A percentile compares a stretch with the other conserved stretches of the same genome.
These are phyloP conservation scores for Aphidoletes aphidimyza DNA, from an alignment of 2,888 invertebrate genomes.

Conservation along the genomic window DNA sequence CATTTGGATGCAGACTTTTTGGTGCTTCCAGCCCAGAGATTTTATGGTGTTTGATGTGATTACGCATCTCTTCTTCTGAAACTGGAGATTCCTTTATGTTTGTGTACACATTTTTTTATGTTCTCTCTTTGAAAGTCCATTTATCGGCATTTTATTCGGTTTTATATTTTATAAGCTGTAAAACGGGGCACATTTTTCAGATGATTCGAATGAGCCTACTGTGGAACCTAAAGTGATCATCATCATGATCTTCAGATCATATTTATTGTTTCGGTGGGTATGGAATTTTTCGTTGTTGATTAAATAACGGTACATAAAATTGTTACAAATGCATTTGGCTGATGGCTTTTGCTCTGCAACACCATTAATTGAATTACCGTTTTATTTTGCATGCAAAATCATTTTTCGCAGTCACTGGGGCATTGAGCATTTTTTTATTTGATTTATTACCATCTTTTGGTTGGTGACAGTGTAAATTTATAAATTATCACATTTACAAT, in stretches of 20 bases:
- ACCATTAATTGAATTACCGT: slow-evolving; percentile 14
- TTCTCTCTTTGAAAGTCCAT: too few relatives aligned
- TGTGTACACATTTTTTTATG: too few relatives aligned
- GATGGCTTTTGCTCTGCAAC: background rate
- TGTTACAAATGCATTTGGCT: background rate
- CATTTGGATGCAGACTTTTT: too few relatives aligned
- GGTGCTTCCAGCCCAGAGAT: too few relatives aligned
- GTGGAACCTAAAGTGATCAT: background rate
- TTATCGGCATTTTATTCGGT: too few relatives aligned
- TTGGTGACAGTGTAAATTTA: background rate
- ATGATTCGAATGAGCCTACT: too few relatives aligned
- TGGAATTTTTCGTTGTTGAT: slow-evolving; percentile 1
- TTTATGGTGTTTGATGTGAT: too few relatives aligned
- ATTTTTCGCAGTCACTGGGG: background rate
- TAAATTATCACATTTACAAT: slow-evolving; percentile 15
- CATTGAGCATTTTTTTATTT: background rate
- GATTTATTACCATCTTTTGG: background rate
- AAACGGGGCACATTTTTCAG: too few relatives aligned
- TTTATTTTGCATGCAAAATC: background rate
- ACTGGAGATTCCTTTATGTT: too few relatives aligned
- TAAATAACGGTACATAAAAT: slow-evolving; percentile 44
- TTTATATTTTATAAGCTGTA: too few relatives aligned
- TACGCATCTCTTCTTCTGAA: too few relatives aligned
- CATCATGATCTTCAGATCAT: background rate
- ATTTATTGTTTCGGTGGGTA: background rate